Evolutionary conservation across 2,888 invertebrate genomes (phyloP), one percentile per base, ranked within the genome.

Genomic region (Amblyjoppa fuscipennis): DNA sequence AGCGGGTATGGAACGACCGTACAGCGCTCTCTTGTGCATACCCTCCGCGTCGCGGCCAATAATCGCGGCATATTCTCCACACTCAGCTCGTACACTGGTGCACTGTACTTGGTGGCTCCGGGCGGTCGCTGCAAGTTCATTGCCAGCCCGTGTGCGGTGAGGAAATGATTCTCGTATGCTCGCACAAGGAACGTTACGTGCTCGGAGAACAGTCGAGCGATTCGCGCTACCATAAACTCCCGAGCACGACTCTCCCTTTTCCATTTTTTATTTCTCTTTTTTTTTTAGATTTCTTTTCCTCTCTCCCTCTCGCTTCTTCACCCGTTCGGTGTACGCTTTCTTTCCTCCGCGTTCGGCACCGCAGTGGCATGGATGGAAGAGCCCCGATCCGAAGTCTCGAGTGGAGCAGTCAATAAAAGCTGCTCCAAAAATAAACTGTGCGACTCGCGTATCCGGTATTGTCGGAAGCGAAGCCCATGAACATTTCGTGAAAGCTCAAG

Each of bases 51-150:
- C 64, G 31, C 45, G 53, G 61, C 69, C 70, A 81, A 83, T 81
- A 51, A 49, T 79, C 79, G 61, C 51, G 45, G 78, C 53, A 68
- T 73, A 68, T 73, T 51, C 41, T 45, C 25, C 61, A 59, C 34
- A 69, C 61, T 25, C 64, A 25, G 64, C 75, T 56, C 53, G 74
- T 83, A 53, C 34, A 74, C 75, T 56, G 56, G 45, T 25, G 68
- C 20, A 25, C 38, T 31, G 41, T 68, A 41, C 68, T 49, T 38
- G 68, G 68, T 68, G 68, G 68, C 68, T 41, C 83, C 85, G 59
- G 78, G 70, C 87, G 84, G 74, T 85, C 87, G 87, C 86, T 83
- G 89, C 92, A 92, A 92, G 92, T 92, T 92, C 92, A 92, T 92
- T 92, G 92, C 90, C 91, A 87, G 87, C 71, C 77, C 45, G 81